phyloP scores from a whole-genome alignment of 2,113 vertebrate species.

The Prionailurus viverrinus region DNA sequence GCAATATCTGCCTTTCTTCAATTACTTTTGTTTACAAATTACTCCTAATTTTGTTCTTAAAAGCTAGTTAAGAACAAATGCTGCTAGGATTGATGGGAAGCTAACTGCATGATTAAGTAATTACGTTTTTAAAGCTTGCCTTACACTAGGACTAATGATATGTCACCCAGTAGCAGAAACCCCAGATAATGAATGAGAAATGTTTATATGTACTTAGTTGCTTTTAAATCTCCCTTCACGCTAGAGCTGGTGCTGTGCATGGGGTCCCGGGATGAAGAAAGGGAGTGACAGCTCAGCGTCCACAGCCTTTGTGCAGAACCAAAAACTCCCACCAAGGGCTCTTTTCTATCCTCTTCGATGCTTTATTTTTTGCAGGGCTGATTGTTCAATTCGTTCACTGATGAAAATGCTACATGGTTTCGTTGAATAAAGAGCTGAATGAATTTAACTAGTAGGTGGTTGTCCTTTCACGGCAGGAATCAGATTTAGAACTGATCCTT shows the following conservation, averaged over 20 bases:
- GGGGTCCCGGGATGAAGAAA: conserved; percentile 69
- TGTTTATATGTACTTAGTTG: conserved; percentile 86
- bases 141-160: conserved; percentile 89
- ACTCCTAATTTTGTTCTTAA: conserved; percentile 91
- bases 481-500: conserved; percentile 34
- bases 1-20: conserved; percentile 89
- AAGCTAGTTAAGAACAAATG: conserved; percentile 91
- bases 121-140: conserved; percentile 91
- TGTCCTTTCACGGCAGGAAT: conserved; percentile 57
- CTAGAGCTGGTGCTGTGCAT: conserved; percentile 65
- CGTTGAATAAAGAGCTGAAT: conserved; percentile 62
- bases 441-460: conserved; percentile 43
- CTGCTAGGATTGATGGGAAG: conserved; percentile 89
- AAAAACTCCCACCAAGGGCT: conserved; percentile 45
- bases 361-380: conserved; percentile 39
- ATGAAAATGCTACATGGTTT: conserved; percentile 54
- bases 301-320: conserved; percentile 63
- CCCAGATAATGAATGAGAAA: conserved; percentile 89
- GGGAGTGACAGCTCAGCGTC: conserved; percentile 73
- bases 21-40: conserved; percentile 92
- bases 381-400: conserved; percentile 46
- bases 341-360: background rate
- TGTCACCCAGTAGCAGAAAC: conserved; percentile 87
- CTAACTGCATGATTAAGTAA: conserved; percentile 92
- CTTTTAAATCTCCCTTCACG: conserved; percentile 83